Base-by-base conservation (phyloP, 2,113 vertebrate genomes). In the Camelus bactrianus region DNA sequence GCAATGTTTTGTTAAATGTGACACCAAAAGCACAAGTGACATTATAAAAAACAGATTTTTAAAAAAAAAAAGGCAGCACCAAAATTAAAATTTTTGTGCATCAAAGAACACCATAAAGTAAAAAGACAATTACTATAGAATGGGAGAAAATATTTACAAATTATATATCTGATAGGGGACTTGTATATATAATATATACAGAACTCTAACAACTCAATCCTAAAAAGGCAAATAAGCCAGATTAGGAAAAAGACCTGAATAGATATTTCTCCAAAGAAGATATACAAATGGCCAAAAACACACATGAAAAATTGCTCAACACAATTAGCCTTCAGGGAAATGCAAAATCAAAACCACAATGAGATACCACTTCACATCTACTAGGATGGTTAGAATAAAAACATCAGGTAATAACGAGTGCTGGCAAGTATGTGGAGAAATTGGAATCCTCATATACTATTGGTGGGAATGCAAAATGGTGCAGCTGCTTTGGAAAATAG, bases 331-430 rank as follows among this genome's bases (percentile, higher is more conserved):
- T 87, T 38, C 24, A 72, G 26, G 24, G 46, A 92, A 86, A 79
- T 86, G 48, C 72, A 79, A 85, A 95, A 95, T 95, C 48, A 65
- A 81, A 81, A 64, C 30, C 56, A 50, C 17, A 54, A 38, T 15
- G 20, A 93, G 77, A 76, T 17, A 56, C 8, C 13, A 30, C 4
- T 9, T 67, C 8, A 42, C 15, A 82, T 42, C 14, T 24, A 67
- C 32, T 42, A 82, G 56, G 56, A 38, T 67, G 58, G 26, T 9
- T 35, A 65, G 35, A 65, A 67, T 56, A 4, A 75, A 76, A 80
- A 67, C 73, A 20, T 58, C 32, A 75, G 38, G 42, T 35, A 64
- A n/a, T 65, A 46, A 65, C 13, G 75, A 70, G n/a, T 54, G 48
- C 58, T 83, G 48, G 20, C 6, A 35, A 64, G 11, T 64, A 83